Evolutionary conservation across 2,888 invertebrate genomes (phyloP).

Genomic region (Microplitis manilae): DNA sequence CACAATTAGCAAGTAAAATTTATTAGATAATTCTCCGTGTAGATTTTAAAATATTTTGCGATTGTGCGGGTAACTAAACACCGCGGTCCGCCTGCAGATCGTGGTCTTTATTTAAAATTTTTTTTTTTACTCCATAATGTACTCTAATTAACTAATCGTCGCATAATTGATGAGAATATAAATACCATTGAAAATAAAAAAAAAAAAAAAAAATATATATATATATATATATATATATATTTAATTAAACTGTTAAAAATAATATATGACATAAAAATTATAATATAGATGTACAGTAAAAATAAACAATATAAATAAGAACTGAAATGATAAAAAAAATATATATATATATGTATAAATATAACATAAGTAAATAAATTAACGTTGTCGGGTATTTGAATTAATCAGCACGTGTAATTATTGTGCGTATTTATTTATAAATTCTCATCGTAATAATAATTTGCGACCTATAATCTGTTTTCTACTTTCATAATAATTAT

Average conservation of each 20-base stretch:
- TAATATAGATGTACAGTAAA: neutral
- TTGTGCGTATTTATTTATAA: neutral
- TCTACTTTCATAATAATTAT: constrained; percentile 16
- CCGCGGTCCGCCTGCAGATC: constrained; percentile 52
- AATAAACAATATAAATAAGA: neutral
- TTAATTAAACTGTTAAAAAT: constrained; percentile 19
- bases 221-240: neutral
- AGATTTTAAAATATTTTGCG: constrained; percentile 23
- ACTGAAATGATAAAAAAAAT: neutral
- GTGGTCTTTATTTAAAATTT: constrained; percentile 39
- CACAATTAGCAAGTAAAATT: no score
- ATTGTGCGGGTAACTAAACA: constrained; percentile 45
- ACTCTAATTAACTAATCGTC: constrained; percentile 31
- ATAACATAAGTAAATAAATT: no score
- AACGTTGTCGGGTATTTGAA: neutral
- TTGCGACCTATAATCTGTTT: constrained; percentile 2
- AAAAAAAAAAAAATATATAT: neutral
- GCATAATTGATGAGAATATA: constrained; percentile 6
- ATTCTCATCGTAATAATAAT: neutral
- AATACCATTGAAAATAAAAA: neutral
- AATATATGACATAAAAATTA: constrained; percentile 13
- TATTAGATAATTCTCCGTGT: no score
- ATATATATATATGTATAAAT: no score
- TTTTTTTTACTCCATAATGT: constrained; percentile 30
- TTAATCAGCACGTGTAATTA: neutral